A percentile compares a stretch with the other conserved stretches of the same genome.
Conservation (phyloP, 2,113 vertebrate species). For the Podocnemis expansa region DNA sequence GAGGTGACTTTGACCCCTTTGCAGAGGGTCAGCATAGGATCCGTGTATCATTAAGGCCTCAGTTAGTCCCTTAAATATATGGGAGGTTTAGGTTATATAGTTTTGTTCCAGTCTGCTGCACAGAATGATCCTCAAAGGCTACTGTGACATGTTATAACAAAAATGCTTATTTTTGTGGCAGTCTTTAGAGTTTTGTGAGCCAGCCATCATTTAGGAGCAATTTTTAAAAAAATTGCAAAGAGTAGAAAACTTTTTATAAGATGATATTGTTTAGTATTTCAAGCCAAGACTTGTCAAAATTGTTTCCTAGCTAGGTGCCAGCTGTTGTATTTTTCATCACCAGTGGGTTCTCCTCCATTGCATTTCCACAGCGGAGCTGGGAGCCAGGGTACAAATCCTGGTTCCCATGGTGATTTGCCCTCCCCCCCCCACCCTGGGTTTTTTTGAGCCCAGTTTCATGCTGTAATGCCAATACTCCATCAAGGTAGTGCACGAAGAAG, state of each 20-base stretch:
- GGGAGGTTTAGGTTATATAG: constrained; percentile 12
- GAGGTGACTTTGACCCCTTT: constrained; percentile 49
- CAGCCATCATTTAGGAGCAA: constrained; percentile 14
- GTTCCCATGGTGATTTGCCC: no score
- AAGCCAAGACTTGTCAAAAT: no score
- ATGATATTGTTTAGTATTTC: not conserved
- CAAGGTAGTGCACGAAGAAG: not conserved
- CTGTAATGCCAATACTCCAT: not conserved
- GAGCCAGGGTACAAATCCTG: no score
- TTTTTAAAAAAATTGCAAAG: not conserved
- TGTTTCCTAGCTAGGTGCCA: no score
- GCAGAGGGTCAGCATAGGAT: constrained; percentile 15
- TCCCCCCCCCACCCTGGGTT: no score
- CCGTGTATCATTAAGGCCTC: not conserved
- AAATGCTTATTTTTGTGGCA: constrained; percentile 59
- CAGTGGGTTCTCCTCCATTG: no score
- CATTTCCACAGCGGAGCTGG: no score
- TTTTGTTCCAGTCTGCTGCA: constrained; percentile 52
- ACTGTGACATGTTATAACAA: constrained; percentile 48
- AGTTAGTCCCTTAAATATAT: not conserved
- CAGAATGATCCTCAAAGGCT: constrained; percentile 47
- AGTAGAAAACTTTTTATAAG: not conserved
- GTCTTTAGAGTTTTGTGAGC: constrained; percentile 6
- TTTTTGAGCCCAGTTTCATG: no score
- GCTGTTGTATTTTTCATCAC: no score